A percentile compares a stretch with the other conserved stretches of the same genome.
These are phyloP conservation scores for Andinoacara biseriatus DNA, from an alignment of 2,113 vertebrate genomes.

Conservation along the genomic window DNA sequence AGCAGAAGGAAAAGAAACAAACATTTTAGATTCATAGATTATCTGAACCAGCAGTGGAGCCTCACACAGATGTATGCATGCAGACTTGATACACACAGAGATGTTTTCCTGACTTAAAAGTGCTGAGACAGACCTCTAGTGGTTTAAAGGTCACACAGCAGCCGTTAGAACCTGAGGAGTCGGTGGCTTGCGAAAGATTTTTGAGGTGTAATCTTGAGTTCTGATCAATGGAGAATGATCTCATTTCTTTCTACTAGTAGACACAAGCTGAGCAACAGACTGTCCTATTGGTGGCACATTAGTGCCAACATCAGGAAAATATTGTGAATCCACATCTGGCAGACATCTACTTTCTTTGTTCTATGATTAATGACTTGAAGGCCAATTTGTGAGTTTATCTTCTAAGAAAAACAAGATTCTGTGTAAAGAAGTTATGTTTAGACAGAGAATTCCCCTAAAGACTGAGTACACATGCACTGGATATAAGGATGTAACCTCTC, in stretches of 20 bases:
- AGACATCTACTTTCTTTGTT: neutral
- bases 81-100: neutral
- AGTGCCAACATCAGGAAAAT: neutral
- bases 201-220: neutral
- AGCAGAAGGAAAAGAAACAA: neutral
- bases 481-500: neutral
- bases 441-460: constrained; percentile 34
- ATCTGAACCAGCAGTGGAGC: neutral
- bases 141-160: constrained; percentile 22
- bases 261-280: neutral
- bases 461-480: neutral
- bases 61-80: neutral
- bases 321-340: neutral
- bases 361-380: neutral
- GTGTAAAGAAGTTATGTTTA: constrained; percentile 38
- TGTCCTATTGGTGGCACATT: neutral
- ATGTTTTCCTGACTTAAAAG: neutral
- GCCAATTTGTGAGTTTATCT: constrained; percentile 9
- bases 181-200: neutral
- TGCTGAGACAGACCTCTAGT: constrained; percentile 49
- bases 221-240: neutral
- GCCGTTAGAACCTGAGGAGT: neutral
- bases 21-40: neutral
- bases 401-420: constrained; percentile 9
- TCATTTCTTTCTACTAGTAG: neutral